Base-by-base conservation (phyloP, 1,140 invertebrate genomes). In the Polypedilum pembai region DNA sequence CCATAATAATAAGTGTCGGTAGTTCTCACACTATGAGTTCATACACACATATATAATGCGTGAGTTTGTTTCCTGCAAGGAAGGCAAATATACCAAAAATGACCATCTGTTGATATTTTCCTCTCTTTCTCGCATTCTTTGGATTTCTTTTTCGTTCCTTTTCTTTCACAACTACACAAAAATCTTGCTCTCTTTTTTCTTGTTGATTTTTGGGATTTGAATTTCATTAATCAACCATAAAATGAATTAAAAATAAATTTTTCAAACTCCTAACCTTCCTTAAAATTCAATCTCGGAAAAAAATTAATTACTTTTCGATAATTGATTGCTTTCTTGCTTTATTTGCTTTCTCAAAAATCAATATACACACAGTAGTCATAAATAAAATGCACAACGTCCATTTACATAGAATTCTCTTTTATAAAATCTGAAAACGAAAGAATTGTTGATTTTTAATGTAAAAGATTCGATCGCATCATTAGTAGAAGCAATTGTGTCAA, bases 91-190 rank as follows among this genome's bases (percentile, higher is more conserved):
- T 20, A 56, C 10, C 10, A 18, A 10, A 69, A 69, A 21, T 69
- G 65, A 69, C 65, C 65, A 69, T 69, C 65, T 69, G 65, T 69
- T 69, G 65, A 69, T 69, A 69, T 69, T 69, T 20, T 21, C 12
- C 24, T 33, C 24, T 33, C 24, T 33, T 33, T 33, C 24, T 33
- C 5, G 15, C 15, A 45, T 45, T 45, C 8, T 45, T 45, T 45
- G 8, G 15, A 12, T 45, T 45, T 45, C 15, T 45, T 8, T 8
- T 33, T 33, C 24, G 15, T 8, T 45, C 8, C 8, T 12, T 15
- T 12, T 45, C 15, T 45, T 45, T 45, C 8, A 45, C 15, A 45
- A 45, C 8, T 45, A 12, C 41, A 45, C 41, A 45, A 45, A 45
- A 45, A 45, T 45, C 15, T 45, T 8, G 41, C 5, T 45, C 41